Evolutionary conservation across 53 echinoderm and acorn worm genomes (phyloP).

Genomic region (Zoroaster sp.): DNA sequence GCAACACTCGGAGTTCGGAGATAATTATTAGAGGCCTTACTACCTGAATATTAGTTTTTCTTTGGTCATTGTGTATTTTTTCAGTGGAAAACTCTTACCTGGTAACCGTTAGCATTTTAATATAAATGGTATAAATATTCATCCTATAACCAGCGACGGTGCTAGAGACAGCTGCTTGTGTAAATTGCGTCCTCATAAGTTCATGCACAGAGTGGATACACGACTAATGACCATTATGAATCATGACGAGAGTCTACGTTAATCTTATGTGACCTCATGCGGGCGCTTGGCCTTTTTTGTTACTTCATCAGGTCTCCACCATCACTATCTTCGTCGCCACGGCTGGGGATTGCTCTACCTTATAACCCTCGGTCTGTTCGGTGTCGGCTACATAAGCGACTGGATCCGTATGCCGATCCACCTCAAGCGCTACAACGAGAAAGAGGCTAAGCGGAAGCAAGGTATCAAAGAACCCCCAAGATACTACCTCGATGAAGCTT

Average conservation of each 20-base stretch:
- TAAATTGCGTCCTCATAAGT: neutral
- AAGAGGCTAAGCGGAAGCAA: neutral
- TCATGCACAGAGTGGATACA: too few species aligned
- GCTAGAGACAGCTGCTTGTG: neutral
- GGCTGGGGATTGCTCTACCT: conserved; percentile 67
- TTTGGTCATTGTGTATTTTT: neutral
- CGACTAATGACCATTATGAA: too few species aligned
- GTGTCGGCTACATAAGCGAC: conserved; percentile 62
- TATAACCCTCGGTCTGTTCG: conserved; percentile 51
- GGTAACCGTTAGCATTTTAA: neutral
- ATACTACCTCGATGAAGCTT: conserved; percentile 69
- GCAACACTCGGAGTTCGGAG: too few species aligned
- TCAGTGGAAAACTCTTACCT: neutral
- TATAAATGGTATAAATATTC: neutral
- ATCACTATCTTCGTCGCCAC: conserved; percentile 63
- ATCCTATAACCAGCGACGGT: neutral
- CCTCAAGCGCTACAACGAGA: conserved; percentile 50
- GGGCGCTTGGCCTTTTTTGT: too few species aligned
- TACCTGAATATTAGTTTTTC: too few species aligned
- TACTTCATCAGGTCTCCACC: conserved; percentile 68
- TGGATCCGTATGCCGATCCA: conserved; percentile 62
- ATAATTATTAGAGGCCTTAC: too few species aligned
- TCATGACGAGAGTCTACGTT: neutral
- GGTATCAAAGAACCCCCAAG: neutral
- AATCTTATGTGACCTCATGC: neutral